These are phyloP conservation scores for Microctonus aethiopoides DNA, from an alignment of 2,888 invertebrate species.

Conservation along the genomic window DNA sequence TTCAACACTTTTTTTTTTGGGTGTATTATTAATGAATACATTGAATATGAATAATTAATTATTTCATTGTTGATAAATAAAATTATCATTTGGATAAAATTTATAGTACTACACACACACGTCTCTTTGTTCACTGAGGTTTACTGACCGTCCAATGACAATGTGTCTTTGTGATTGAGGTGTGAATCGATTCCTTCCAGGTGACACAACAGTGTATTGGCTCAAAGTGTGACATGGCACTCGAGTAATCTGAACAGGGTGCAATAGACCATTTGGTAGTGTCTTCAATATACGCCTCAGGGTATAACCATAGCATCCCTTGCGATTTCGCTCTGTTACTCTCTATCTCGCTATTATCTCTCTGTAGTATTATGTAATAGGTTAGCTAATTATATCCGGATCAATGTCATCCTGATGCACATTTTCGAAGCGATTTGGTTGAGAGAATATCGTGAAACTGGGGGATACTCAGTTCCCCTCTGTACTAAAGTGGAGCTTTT, in stretches of 20 bases:
- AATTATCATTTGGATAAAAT: too few species aligned
- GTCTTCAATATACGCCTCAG: background rate
- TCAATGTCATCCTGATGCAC: constrained; percentile 8
- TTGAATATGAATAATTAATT: too few species aligned
- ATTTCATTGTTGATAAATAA: too few species aligned
- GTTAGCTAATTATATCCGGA: constrained; percentile 37
- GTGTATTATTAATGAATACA: too few species aligned
- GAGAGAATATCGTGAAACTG: background rate
- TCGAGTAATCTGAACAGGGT: constrained; percentile 19
- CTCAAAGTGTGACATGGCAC: constrained; percentile 27
- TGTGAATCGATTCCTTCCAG: constrained; percentile 12
- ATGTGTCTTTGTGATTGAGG: background rate
- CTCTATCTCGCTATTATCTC: background rate
- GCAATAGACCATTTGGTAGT: background rate
- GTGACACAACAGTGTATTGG: constrained; percentile 21
- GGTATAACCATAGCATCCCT: background rate
- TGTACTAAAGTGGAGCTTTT: background rate
- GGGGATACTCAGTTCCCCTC: background rate
- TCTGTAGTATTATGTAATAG: constrained; percentile 32
- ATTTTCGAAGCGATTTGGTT: background rate
- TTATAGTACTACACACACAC: too few species aligned
- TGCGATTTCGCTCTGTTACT: background rate
- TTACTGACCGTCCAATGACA: background rate
- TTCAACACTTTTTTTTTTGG: too few species aligned
- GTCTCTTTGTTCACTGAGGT: background rate